Evolutionary conservation across 30 jellyfish, hydroid and myxozoan species (phyloP).

Genomic region (Pseudorhiza aurosa): DNA sequence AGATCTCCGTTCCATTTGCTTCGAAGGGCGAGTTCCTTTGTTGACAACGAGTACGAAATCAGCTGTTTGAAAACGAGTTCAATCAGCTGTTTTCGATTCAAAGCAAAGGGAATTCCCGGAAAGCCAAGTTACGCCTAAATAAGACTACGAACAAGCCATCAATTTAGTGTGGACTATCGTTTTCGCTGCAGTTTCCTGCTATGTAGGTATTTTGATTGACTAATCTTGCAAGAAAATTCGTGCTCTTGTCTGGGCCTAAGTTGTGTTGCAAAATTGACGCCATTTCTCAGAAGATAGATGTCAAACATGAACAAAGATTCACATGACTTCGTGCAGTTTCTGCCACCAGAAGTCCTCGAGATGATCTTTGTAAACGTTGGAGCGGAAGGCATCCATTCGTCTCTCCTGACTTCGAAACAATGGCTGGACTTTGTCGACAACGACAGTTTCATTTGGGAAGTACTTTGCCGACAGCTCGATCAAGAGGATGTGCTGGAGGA

Average conservation of each 20-base stretch:
- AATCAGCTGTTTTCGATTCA: not conserved
- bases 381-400: slow-evolving; percentile 28
- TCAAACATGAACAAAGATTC: not conserved
- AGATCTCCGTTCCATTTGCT: slow-evolving; percentile 1
- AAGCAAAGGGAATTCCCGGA: slow-evolving; percentile 52
- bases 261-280: not conserved
- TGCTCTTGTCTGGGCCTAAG: no score
- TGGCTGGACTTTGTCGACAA: slow-evolving; percentile 58
- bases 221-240: no score
- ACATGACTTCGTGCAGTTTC: slow-evolving; percentile 36
- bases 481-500: slow-evolving; percentile 45
- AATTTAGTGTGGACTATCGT: no score
- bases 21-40: slow-evolving; percentile 22
- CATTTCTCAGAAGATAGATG: not conserved
- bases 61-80: slow-evolving; percentile 1
- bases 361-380: slow-evolving; percentile 37
- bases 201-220: no score
- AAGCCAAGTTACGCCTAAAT: no score
- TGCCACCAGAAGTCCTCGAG: slow-evolving; percentile 71
- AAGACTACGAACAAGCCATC: no score
- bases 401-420: slow-evolving; percentile 29
- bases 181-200: no score
- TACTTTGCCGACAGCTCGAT: slow-evolving; percentile 42
- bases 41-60: slow-evolving; percentile 20
- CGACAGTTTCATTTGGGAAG: slow-evolving; percentile 48